These are phyloP conservation scores for Cancer borealis DNA, from an alignment of 2,888 invertebrate species.

Conservation along the genomic window DNA sequence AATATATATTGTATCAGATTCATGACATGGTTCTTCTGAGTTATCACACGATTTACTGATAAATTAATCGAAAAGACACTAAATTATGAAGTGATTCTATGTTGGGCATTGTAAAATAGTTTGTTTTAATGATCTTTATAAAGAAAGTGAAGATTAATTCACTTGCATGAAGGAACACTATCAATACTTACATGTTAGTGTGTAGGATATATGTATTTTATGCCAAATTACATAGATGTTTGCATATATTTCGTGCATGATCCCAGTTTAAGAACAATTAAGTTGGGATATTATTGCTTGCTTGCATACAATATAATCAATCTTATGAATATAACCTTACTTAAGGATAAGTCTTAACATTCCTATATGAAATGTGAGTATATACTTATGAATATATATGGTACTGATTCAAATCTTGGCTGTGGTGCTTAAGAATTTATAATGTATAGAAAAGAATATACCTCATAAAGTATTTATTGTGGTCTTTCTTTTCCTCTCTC, in stretches of 20 bases:
- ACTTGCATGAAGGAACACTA: not conserved
- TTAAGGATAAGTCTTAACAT: not conserved
- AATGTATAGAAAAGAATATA: too few relatives aligned
- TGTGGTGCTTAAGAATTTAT: too few relatives aligned
- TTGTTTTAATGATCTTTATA: not conserved
- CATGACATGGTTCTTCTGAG: too few relatives aligned
- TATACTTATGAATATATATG: not conserved
- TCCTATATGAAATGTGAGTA: not conserved
- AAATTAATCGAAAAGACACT: too few relatives aligned
- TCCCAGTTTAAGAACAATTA: not conserved
- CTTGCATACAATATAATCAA: not conserved
- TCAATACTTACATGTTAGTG: not conserved
- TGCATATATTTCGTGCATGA: not conserved
- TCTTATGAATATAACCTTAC: not conserved
- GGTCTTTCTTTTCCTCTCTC: too few relatives aligned
- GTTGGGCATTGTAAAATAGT: not conserved
- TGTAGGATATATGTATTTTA: not conserved
- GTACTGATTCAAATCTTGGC: too few relatives aligned
- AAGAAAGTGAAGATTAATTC: not conserved
- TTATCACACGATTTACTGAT: too few relatives aligned
- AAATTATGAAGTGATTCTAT: not conserved
- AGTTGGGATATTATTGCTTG: not conserved
- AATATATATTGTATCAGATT: too few relatives aligned
- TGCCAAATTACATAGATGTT: not conserved
- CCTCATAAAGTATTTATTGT: not conserved